phyloP scores from a whole-genome alignment of 2,113 vertebrate species.

The Rynchops niger region DNA sequence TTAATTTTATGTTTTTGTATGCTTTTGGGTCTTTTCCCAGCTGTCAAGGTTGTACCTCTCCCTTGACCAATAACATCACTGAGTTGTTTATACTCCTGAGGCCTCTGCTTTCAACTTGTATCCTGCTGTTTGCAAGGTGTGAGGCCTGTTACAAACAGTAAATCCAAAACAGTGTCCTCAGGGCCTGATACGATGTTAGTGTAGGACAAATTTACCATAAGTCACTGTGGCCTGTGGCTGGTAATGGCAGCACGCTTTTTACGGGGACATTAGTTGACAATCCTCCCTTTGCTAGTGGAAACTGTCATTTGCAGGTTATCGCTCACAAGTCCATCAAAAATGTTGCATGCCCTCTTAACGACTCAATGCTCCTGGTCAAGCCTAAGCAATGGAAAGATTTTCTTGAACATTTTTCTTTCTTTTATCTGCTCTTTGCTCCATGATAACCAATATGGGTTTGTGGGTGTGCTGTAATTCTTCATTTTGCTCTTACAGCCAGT shows the following conservation, averaged over 20 bases:
- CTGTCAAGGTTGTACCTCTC: neutral
- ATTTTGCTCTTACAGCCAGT: neutral
- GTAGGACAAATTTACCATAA: neutral
- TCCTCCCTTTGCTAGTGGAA: neutral
- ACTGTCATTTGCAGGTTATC: neutral
- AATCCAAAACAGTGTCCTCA: neutral
- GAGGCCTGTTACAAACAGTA: neutral
- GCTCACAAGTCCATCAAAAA: neutral
- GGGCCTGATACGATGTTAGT: too few species aligned
- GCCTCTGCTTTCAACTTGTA: neutral
- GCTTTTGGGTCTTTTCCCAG: neutral
- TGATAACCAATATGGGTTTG: neutral
- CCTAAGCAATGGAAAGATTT: neutral
- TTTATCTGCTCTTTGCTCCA: neutral
- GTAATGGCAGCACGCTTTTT: neutral
- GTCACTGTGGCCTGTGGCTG: neutral
- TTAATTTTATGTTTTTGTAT: neutral
- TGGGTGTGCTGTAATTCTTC: neutral
- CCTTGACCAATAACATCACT: neutral
- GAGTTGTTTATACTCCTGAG: neutral
- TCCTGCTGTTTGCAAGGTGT: neutral
- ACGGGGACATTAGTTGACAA: neutral
- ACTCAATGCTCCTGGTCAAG: neutral
- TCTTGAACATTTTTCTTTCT: neutral
- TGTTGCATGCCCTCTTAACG: neutral